phyloP scores from a whole-genome alignment of 2,113 vertebrate genomes.

The Lycaon pictus region DNA sequence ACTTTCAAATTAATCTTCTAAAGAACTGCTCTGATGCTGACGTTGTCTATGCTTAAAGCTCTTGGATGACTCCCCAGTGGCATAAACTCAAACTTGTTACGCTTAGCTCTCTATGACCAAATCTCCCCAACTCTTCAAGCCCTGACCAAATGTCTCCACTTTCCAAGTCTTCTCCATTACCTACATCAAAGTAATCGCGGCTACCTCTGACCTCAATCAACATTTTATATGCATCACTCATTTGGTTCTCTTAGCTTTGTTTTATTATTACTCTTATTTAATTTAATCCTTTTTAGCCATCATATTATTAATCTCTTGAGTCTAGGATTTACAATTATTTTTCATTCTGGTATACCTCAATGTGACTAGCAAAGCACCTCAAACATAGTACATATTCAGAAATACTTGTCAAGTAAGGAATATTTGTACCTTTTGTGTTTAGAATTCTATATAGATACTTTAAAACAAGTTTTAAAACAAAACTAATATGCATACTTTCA shows the following conservation, averaged over 20 bases:
- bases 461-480: not conserved
- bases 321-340: not conserved
- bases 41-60: slow-evolving; percentile 36
- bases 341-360: not conserved
- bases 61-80: not conserved
- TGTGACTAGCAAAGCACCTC: slow-evolving; percentile 28
- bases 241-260: not conserved
- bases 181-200: not conserved
- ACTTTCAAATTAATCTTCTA: slow-evolving; percentile 21
- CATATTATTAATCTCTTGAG: not conserved
- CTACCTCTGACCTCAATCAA: not conserved
- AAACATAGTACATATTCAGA: slow-evolving; percentile 27
- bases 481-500: slow-evolving; percentile 7
- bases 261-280: slow-evolving; percentile 30
- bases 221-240: not conserved
- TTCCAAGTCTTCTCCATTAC: not conserved
- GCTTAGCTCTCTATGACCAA: not conserved
- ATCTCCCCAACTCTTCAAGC: not conserved
- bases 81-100: slow-evolving; percentile 30
- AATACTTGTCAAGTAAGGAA: not conserved
- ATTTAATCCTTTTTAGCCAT: slow-evolving; percentile 12
- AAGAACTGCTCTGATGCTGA: not conserved
- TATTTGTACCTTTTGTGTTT: slow-evolving; percentile 25
- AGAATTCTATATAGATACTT: not conserved
- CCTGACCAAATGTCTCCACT: not conserved